A percentile compares a stretch with the other conserved stretches of the same genome.
Evolutionary conservation across 2,113 vertebrate species (phyloP).

Genomic region (Holacanthus passer): DNA sequence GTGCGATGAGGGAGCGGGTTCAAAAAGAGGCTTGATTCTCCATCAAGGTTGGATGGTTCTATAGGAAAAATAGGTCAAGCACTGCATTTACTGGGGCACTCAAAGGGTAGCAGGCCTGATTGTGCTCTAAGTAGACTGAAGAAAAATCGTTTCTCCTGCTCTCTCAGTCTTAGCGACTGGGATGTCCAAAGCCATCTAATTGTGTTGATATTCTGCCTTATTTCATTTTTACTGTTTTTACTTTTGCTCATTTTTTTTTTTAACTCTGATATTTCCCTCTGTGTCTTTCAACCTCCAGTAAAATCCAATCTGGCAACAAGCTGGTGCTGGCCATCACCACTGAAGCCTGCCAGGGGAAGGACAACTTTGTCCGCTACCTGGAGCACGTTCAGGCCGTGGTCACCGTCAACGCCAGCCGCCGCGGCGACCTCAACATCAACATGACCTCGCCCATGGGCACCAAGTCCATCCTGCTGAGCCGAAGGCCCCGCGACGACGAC

Average conservation of each 20-base stretch:
- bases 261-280: not conserved
- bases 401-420: slow-evolving; percentile 93
- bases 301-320: slow-evolving; percentile 91
- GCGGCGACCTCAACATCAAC: slow-evolving; percentile 97
- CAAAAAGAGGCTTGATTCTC: slow-evolving; percentile 28
- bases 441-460: slow-evolving; percentile 99
- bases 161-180: not conserved
- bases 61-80: slow-evolving; percentile 55
- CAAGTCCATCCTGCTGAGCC: slow-evolving; percentile 96
- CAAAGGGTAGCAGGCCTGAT: not conserved
- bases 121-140: not conserved
- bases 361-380: slow-evolving; percentile 98
- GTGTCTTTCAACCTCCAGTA: slow-evolving; percentile 81
- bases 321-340: slow-evolving; percentile 90
- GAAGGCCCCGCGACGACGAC: slow-evolving; percentile 94
- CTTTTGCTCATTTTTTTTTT: not conserved
- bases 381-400: slow-evolving; percentile 97
- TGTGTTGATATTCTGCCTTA: not conserved
- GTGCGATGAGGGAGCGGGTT: slow-evolving; percentile 9
- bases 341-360: slow-evolving; percentile 93
- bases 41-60: slow-evolving; percentile 28
- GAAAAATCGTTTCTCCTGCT: not conserved
- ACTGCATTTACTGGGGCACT: slow-evolving; percentile 24
- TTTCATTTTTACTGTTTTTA: not conserved
- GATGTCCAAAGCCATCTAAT: not conserved